Evolutionary conservation across 2,797 vertebrate genomes (phyloP).

Genomic region (Cuculus canorus): DNA sequence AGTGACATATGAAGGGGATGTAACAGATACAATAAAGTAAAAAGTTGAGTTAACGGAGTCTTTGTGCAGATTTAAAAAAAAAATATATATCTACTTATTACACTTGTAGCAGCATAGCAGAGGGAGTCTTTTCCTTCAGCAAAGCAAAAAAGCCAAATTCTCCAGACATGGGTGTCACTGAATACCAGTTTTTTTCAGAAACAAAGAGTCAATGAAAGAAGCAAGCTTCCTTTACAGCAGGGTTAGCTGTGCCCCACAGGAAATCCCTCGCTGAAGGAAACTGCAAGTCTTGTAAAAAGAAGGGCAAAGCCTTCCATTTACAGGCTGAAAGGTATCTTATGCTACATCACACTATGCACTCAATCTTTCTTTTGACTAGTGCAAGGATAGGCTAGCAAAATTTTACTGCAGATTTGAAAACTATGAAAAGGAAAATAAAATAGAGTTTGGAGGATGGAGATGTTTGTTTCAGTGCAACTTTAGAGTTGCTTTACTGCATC

Average conservation of each 20-base stretch:
- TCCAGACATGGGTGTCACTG: neutral
- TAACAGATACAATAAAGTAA: neutral
- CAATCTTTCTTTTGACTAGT: neutral
- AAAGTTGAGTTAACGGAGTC: neutral
- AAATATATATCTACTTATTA: neutral
- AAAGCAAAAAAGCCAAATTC: neutral
- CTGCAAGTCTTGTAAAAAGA: constrained; percentile 47
- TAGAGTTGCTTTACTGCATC: neutral
- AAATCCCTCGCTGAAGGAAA: constrained; percentile 61
- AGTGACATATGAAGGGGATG: neutral
- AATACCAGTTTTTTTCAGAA: constrained; percentile 53
- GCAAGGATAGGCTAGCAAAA: neutral
- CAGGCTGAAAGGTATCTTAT: neutral
- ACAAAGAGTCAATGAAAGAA: constrained; percentile 57
- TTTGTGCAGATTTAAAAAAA: neutral
- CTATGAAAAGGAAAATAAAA: neutral
- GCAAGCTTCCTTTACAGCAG: constrained; percentile 47
- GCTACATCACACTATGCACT: neutral
- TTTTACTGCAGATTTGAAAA: neutral
- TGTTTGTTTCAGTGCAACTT: neutral
- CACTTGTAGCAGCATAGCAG: neutral
- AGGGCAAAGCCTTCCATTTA: constrained; percentile 52
- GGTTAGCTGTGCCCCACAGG: constrained; percentile 68
- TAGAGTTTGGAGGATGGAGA: neutral
- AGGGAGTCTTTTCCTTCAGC: neutral